Evolutionary conservation across 2,113 vertebrate genomes (phyloP).

Genomic region (Percopsis transmontana): DNA sequence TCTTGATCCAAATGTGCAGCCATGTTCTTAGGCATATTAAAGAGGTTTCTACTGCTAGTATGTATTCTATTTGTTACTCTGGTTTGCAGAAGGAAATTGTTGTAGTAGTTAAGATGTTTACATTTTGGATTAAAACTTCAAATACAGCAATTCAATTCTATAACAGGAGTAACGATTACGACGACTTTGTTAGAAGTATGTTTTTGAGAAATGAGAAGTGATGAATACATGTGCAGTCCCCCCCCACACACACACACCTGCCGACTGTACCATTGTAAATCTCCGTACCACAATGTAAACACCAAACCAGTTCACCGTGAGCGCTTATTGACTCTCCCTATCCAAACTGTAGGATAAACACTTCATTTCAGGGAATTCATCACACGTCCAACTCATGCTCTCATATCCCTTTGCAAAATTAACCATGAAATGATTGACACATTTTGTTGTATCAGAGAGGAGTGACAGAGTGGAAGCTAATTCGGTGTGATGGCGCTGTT

Average conservation of each 20-base stretch:
- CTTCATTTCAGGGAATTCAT: slow-evolving; percentile 37
- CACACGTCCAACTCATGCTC: slow-evolving; percentile 17
- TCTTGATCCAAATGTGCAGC: neutral
- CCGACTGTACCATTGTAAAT: neutral
- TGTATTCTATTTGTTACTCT: too few relatives aligned
- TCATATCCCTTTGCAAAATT: slow-evolving; percentile 22
- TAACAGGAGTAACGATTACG: too few relatives aligned
- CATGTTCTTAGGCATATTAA: neutral
- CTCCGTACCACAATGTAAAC: neutral
- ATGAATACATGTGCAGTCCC: neutral
- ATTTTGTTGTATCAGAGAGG: slow-evolving; percentile 25
- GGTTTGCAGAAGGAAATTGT: too few relatives aligned
- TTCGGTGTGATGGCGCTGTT: slow-evolving; percentile 36
- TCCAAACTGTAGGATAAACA: slow-evolving; percentile 26
- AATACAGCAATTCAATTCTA: too few relatives aligned
- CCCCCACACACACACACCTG: neutral
- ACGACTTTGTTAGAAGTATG: too few relatives aligned
- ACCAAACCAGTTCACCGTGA: neutral
- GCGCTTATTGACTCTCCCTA: slow-evolving; percentile 31
- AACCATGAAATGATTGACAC: slow-evolving; percentile 53
- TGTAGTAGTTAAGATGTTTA: too few relatives aligned
- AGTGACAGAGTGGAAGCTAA: slow-evolving; percentile 23
- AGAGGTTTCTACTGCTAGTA: too few relatives aligned
- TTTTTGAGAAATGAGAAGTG: neutral
- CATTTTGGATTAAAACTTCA: too few relatives aligned